Base-by-base conservation (phyloP, 2,888 invertebrate genomes). In the Drosophila parthenogenetica region DNA sequence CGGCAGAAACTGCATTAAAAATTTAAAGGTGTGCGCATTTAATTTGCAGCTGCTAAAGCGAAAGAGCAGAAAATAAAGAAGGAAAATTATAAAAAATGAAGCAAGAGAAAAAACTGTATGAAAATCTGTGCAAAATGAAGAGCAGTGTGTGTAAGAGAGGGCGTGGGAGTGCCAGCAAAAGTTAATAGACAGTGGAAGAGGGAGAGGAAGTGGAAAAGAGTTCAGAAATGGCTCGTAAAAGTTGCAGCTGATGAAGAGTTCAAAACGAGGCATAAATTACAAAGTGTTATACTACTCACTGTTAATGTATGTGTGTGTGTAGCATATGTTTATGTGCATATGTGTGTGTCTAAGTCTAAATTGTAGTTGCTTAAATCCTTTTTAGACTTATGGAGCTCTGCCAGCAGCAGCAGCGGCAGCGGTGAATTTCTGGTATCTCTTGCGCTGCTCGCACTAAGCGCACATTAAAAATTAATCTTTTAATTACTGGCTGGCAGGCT, bases 381-480 rank as follows among this genome's bases (percentile, higher is more conserved):
- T 62, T 68, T 79, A 35, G 11, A 13, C 70, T 70, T 61, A 73
- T 65, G 69, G 45, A 45, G 40, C 48, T 2, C 37, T 35, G n/a
- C 25, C 32, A 5, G 11, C 42, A 39, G 48, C 49, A 55, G 25
- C 7, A 25, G 25, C 25, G 5, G 25, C 25, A 19, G 19, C 19
- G 19, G 19, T 2, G 3, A 68, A 37, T 42, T 42, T 45, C 40
- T 64, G 50, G 43, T 64, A 61, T 58, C 55, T 69, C 53, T 62
- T 58, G 50, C 42, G 49, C 25, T n/a, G 29, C 10, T 49, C 53
- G 25, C 64, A 64, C 82, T 79, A 81, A 83, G 82, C 79, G 69
- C 60, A 59, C 77, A 83, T 83, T 88, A 85, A 83, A 82, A 88
- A 83, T 83, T 88, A 83, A 83, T 88, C 83, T 79, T 88, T 83